These are phyloP conservation scores for Nesogale talazaci DNA, from an alignment of 2,113 vertebrate species.

Conservation along the genomic window DNA sequence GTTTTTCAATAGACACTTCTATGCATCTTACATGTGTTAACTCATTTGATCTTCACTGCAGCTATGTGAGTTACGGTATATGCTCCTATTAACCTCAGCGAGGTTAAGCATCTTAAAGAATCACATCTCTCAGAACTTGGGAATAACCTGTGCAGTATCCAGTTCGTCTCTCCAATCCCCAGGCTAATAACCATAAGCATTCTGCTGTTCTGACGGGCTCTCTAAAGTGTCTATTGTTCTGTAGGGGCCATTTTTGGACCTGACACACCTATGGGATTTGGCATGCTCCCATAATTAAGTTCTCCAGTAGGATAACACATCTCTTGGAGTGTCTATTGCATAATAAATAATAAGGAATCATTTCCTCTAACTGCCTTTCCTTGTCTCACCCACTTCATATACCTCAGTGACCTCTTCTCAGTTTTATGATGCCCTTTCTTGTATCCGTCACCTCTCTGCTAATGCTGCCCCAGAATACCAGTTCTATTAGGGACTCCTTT, in stretches of 20 bases:
- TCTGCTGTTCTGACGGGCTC: not conserved
- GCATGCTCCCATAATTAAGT: not conserved
- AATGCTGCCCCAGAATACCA: not conserved
- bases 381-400: not conserved
- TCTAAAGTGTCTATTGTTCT: not conserved
- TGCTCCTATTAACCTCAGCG: constrained; percentile 28
- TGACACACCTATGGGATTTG: not conserved
- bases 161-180: constrained; percentile 37
- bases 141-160: not conserved
- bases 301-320: not conserved
- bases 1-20: not conserved
- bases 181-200: constrained; percentile 1
- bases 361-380: not conserved
- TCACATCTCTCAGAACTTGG: not conserved
- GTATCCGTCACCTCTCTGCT: not conserved
- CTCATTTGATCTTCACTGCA: constrained; percentile 31
- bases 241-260: not conserved
- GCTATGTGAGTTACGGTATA: not conserved
- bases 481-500: not conserved
- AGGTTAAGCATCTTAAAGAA: constrained; percentile 32
- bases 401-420: not conserved
- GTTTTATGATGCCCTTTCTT: not conserved
- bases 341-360: not conserved
- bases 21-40: not conserved
- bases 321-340: not conserved